These are phyloP conservation scores for Harpagifer antarcticus DNA, from an alignment of 2,797 vertebrate genomes.

Conservation along the genomic window DNA sequence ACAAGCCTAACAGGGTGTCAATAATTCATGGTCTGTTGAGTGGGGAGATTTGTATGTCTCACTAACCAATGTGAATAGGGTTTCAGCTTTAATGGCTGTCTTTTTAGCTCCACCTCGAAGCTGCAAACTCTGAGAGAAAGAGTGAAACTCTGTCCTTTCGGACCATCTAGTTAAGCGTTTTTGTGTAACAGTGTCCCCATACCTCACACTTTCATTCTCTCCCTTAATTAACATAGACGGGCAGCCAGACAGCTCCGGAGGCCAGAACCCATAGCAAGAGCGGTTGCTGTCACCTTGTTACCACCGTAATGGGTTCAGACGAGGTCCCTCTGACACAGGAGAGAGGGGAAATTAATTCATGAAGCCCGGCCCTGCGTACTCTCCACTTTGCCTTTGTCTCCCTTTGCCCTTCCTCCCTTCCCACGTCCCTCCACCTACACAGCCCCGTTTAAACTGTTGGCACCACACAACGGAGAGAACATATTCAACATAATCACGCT, in stretches of 20 bases:
- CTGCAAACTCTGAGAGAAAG: conserved; percentile 34
- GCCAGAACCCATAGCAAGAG: conserved; percentile 64
- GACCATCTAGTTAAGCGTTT: conserved; percentile 52
- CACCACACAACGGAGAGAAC: conserved; percentile 42
- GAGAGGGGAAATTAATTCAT: conserved; percentile 65
- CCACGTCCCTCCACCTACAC: conserved; percentile 26
- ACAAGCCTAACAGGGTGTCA: conserved; percentile 17
- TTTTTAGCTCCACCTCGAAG: conserved; percentile 41
- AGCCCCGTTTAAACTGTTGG: conserved; percentile 47
- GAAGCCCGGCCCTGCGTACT: conserved; percentile 39
- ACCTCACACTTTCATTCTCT: conserved; percentile 58
- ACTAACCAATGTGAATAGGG: conserved; percentile 32
- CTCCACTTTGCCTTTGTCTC: conserved; percentile 51
- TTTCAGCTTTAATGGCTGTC: conserved; percentile 30
- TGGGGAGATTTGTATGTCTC: conserved; percentile 40
- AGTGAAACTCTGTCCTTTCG: conserved; percentile 26
- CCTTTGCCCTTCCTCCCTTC: conserved; percentile 42
- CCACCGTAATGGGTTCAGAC: conserved; percentile 76
- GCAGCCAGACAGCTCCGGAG: conserved; percentile 71
- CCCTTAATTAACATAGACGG: conserved; percentile 80
- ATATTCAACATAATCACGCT: conserved; percentile 52
- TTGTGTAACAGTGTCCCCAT: conserved; percentile 57
- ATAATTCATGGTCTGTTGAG: conserved; percentile 40
- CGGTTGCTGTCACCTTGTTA: conserved; percentile 79
- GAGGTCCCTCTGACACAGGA: conserved; percentile 60